A percentile compares a stretch with the other conserved stretches of the same genome.
phyloP scores from a whole-genome alignment of 2,113 vertebrate genomes.

The Isichthys henryi region DNA sequence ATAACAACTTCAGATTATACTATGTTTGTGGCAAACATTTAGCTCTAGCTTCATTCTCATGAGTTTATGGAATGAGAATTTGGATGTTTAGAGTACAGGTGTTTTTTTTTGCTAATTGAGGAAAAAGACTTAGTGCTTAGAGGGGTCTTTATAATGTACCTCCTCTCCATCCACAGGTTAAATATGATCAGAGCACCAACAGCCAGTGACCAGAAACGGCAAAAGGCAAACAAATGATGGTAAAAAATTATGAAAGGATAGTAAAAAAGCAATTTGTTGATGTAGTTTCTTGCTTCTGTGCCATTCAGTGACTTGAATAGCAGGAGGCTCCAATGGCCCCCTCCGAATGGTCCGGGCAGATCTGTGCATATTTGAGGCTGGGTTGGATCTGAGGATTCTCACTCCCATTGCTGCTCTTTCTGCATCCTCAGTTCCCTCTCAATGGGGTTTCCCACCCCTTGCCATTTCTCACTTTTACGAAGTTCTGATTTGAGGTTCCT shows the following conservation, averaged over 20 bases:
- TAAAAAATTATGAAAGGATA: neutral
- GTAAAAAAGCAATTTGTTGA: neutral
- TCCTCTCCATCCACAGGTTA: neutral
- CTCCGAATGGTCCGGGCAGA: neutral
- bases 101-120: neutral
- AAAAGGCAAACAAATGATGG: neutral
- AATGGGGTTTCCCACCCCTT: neutral
- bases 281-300: neutral
- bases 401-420: neutral
- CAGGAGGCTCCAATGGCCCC: neutral
- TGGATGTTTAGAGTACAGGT: neutral
- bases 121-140: neutral
- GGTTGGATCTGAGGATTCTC: neutral
- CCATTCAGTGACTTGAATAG: neutral
- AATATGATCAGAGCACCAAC: neutral
- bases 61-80: neutral
- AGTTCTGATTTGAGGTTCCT: neutral
- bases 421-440: neutral
- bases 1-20: neutral
- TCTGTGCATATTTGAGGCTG: neutral
- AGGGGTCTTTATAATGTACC: neutral
- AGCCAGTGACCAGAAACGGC: too few relatives aligned
- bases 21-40: neutral
- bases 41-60: neutral
- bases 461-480: neutral